Conservation (phyloP, 2,888 invertebrate species). For the Tridacna gigas region DNA sequence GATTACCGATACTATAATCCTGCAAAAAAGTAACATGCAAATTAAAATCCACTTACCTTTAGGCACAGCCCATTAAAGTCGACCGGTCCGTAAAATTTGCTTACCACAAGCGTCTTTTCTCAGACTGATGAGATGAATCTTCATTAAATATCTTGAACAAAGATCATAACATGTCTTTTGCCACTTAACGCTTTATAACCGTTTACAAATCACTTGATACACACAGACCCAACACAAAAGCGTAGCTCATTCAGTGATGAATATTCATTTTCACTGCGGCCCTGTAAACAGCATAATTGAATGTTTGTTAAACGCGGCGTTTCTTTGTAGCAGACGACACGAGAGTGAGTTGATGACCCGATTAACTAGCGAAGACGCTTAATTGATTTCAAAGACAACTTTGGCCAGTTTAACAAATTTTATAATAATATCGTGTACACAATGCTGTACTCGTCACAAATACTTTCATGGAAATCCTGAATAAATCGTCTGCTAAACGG, state of each 20-base stretch:
- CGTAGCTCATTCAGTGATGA: slow-evolving; percentile 60
- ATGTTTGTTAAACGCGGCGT: slow-evolving; percentile 35
- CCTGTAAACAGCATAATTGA: slow-evolving; percentile 58
- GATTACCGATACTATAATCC: slow-evolving; percentile 10
- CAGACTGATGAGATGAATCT: slow-evolving; percentile 17
- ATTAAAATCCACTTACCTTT: slow-evolving; percentile 48
- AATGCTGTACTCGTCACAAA: not conserved
- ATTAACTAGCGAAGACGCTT: slow-evolving; percentile 20
- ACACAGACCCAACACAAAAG: slow-evolving; percentile 61
- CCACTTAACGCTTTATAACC: slow-evolving; percentile 65
- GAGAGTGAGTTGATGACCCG: slow-evolving; percentile 29
- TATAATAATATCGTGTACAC: not conserved
- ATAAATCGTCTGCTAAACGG: too few species aligned
- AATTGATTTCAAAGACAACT: slow-evolving; percentile 17
- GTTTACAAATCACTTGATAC: slow-evolving; percentile 69
- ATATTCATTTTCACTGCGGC: slow-evolving; percentile 63
- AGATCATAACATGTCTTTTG: slow-evolving; percentile 66
- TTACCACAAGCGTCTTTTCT: not conserved
- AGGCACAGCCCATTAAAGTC: slow-evolving; percentile 31
- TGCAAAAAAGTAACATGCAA: slow-evolving; percentile 42
- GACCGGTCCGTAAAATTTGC: not conserved
- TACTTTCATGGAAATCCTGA: too few species aligned
- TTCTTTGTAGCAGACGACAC: slow-evolving; percentile 29
- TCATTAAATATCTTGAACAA: slow-evolving; percentile 52
- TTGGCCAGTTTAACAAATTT: slow-evolving; percentile 1